Percentiles rank a stretch among this genome's conserved stretches.
These are phyloP conservation scores for Ptilorrhoa leucosticta DNA, from an alignment of 2,113 vertebrate species.

Conservation along the genomic window DNA sequence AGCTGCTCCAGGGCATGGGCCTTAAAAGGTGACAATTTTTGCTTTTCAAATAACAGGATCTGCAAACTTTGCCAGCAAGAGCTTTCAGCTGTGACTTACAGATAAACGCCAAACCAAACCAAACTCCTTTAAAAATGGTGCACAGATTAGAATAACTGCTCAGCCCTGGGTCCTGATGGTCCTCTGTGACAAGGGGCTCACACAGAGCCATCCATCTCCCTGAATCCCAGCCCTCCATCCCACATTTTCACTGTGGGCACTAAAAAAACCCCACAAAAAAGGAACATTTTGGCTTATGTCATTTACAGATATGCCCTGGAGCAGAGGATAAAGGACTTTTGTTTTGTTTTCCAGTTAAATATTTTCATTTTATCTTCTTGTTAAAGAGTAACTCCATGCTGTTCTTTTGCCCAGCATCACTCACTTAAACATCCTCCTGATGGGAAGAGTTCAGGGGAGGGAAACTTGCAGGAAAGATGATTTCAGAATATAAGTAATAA, in stretches of 20 bases:
- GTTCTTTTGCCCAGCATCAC: neutral
- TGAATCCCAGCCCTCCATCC: neutral
- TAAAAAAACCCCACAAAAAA: neutral
- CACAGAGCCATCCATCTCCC: neutral
- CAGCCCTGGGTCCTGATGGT: neutral
- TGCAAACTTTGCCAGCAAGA: neutral
- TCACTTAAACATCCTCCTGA: neutral
- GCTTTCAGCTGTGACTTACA: neutral
- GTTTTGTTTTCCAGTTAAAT: neutral
- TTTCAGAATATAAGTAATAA: no score
- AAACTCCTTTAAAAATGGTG: neutral
- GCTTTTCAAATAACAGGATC: fast-evolving
- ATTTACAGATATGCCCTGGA: neutral
- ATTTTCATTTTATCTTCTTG: neutral
- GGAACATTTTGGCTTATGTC: neutral
- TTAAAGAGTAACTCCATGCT: neutral
- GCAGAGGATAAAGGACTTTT: neutral
- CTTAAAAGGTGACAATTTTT: neutral
- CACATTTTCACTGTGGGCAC: neutral
- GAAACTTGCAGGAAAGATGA: neutral
- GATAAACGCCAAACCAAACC: neutral
- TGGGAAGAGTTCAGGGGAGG: neutral
- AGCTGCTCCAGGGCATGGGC: neutral
- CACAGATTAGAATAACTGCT: neutral
- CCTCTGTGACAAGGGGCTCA: neutral